Evolutionary conservation across 2,797 vertebrate genomes (phyloP).

Genomic region (Heliangelus exortis): DNA sequence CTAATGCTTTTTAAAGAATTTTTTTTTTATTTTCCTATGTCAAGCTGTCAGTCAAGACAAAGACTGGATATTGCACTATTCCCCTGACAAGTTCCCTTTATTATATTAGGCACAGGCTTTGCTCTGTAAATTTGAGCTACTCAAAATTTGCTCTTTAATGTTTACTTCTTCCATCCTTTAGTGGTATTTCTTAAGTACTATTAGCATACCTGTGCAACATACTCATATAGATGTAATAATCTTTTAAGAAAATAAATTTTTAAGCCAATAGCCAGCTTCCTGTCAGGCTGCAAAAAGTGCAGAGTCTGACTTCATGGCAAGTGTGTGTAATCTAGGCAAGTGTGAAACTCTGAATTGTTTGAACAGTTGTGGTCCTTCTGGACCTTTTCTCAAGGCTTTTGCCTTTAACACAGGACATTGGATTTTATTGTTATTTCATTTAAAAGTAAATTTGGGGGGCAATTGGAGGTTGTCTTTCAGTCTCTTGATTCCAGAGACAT

Average conservation of each 20-base stretch:
- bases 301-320: not conserved
- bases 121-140: not conserved
- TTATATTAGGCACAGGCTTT: not conserved
- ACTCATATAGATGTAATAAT: not conserved
- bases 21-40: not conserved
- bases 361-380: not conserved
- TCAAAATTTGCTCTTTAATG: not conserved
- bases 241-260: not conserved
- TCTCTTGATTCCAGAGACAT: not conserved
- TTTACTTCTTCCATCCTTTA: slow-evolving; percentile 11
- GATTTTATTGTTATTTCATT: slow-evolving; percentile 3
- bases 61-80: not conserved
- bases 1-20: slow-evolving; percentile 30
- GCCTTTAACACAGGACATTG: not conserved
- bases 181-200: not conserved
- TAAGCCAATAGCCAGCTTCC: not conserved
- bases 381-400: not conserved
- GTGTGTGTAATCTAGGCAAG: not conserved
- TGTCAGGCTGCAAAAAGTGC: not conserved
- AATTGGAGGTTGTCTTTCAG: not conserved
- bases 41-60: slow-evolving; percentile 31
- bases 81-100: not conserved
- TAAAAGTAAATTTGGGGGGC: not conserved
- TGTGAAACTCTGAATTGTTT: not conserved
- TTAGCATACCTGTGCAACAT: not conserved